Conservation (phyloP, 2,797 vertebrate genomes). For the Margarornis squamiger region DNA sequence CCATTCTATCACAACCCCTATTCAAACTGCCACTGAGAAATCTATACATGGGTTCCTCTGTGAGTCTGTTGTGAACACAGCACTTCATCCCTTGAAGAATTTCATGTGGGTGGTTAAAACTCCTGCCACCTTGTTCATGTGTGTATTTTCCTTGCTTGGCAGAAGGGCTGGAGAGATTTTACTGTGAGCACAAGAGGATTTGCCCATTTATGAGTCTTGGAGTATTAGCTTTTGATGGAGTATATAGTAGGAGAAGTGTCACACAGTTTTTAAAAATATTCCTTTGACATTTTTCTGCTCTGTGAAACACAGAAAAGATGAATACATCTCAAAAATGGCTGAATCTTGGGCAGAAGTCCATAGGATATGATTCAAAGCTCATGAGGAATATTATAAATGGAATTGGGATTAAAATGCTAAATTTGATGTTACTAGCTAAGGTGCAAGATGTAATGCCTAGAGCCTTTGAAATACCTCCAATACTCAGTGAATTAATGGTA, state of each 20-base stretch:
- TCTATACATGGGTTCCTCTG: neutral
- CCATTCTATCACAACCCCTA: neutral
- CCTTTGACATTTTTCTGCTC: neutral
- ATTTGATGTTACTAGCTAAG: neutral
- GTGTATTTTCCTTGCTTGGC: neutral
- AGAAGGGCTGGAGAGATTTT: neutral
- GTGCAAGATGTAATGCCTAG: accelerated
- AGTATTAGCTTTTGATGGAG: neutral
- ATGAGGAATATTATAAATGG: neutral
- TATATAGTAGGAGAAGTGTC: neutral
- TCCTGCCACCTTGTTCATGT: neutral
- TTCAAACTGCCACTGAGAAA: neutral
- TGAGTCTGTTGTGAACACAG: neutral
- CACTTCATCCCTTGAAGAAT: neutral
- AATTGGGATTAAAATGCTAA: neutral
- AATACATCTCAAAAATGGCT: neutral
- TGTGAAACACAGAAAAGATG: neutral
- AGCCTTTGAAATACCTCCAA: neutral
- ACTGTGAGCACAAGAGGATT: neutral
- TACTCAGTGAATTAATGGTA: neutral
- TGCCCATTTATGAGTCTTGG: neutral
- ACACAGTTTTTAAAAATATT: neutral
- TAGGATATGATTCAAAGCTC: neutral
- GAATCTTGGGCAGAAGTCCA: neutral
- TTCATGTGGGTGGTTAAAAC: neutral